A percentile compares a stretch with the other conserved stretches of the same genome.
These are phyloP conservation scores for Cataglyphis rosenhaueri DNA, from an alignment of 2,888 invertebrate species.

Conservation along the genomic window DNA sequence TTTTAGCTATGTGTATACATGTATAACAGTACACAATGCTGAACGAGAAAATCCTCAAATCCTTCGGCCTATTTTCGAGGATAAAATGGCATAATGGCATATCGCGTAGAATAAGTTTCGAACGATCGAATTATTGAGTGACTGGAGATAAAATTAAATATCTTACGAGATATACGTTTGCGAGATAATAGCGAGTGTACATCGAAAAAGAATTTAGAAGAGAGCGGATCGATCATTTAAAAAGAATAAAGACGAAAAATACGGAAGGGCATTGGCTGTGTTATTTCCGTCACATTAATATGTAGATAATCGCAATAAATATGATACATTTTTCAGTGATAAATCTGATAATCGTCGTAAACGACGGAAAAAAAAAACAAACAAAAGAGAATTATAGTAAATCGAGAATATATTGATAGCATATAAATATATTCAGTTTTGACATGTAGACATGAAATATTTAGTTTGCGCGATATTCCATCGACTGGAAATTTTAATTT, in stretches of 20 bases:
- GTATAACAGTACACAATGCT: constrained; percentile 15
- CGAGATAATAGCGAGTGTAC: background rate
- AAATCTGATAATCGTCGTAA: background rate
- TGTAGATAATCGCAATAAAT: background rate
- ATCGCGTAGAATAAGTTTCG: constrained; percentile 39
- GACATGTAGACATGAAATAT: background rate
- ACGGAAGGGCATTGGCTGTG: background rate
- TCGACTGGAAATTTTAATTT: constrained; percentile 26
- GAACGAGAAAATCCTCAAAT: constrained; percentile 62
- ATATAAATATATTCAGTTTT: background rate
- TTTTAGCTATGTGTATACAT: constrained; percentile 36
- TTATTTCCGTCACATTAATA: constrained; percentile 3
- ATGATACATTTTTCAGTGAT: background rate
- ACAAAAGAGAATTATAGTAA: background rate
- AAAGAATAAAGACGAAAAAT: background rate
- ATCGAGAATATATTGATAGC: background rate
- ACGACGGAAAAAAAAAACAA: background rate
- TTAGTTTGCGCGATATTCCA: background rate
- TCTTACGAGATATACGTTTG: constrained; percentile 4
- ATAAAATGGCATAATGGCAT: constrained; percentile 56
- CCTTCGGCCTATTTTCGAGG: constrained; percentile 54
- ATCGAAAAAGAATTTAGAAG: background rate
- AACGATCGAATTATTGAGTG: constrained; percentile 39
- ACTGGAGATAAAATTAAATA: constrained; percentile 16
- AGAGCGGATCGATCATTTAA: background rate